Conservation (phyloP, 2,113 vertebrate genomes). For the Deroptyus accipitrinus region DNA sequence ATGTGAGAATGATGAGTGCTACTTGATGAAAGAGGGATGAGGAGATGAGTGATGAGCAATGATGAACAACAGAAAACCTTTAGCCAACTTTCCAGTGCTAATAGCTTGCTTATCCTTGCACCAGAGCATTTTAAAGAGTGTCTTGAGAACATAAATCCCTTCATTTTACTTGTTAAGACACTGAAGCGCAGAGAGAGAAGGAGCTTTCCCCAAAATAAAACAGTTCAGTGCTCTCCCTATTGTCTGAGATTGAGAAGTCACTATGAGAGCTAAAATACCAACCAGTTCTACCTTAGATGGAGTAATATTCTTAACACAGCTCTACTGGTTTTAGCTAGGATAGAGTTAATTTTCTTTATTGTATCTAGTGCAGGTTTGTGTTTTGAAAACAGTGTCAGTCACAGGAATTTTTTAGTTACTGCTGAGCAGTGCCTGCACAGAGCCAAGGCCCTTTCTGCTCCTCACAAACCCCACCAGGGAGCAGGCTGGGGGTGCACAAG, state of each 20-base stretch:
- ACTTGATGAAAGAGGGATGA: neutral
- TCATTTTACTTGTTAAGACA: neutral
- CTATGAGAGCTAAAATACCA: neutral
- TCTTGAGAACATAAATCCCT: neutral
- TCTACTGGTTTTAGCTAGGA: neutral
- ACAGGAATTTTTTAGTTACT: neutral
- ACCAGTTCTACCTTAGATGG: neutral
- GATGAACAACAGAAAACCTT: neutral
- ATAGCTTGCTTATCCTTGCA: neutral
- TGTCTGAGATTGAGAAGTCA: neutral
- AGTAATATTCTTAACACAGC: neutral
- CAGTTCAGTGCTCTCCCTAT: neutral
- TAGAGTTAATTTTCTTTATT: neutral
- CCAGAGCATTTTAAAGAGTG: neutral
- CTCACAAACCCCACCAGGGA: neutral
- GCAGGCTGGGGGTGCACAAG: neutral
- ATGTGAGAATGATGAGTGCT: neutral
- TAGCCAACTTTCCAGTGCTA: neutral
- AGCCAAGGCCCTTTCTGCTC: neutral
- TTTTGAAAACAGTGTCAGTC: neutral
- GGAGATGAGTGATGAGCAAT: neutral
- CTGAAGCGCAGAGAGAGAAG: neutral
- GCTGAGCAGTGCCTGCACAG: neutral
- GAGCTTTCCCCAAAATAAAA: neutral
- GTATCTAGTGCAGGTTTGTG: neutral